phyloP scores from a whole-genome alignment of 2,888 invertebrate species.

The Megalurothrips usitatus region DNA sequence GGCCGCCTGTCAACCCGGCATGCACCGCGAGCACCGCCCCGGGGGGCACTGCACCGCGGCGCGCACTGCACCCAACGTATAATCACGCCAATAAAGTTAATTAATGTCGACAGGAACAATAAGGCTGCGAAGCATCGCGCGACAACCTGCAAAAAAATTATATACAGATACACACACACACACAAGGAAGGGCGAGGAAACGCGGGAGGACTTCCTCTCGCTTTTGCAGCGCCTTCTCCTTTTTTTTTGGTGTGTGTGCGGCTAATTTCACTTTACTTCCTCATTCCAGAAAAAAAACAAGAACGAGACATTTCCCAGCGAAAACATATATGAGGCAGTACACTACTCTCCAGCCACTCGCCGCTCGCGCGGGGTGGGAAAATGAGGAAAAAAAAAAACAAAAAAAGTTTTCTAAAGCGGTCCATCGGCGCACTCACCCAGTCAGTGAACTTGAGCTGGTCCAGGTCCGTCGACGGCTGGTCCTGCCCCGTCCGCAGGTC shows the following conservation, averaged over 20 bases:
- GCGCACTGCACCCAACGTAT: not conserved
- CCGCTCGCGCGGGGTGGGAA: not conserved
- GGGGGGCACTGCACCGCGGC: not conserved
- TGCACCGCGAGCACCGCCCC: not conserved
- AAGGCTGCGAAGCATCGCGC: not conserved
- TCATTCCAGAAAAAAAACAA: not conserved
- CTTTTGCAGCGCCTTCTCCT: too few relatives aligned
- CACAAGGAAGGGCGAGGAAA: too few relatives aligned
- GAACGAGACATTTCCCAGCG: not conserved
- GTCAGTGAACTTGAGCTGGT: slow-evolving; percentile 80
- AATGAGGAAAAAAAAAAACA: not conserved
- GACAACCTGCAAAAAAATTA: too few relatives aligned
- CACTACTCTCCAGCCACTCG: not conserved
- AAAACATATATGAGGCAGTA: slow-evolving; percentile 10
- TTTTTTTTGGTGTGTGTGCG: not conserved
- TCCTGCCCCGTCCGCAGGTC: slow-evolving; percentile 60
- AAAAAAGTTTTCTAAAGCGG: not conserved
- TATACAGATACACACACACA: too few relatives aligned
- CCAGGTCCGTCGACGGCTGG: slow-evolving; percentile 63
- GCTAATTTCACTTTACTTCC: not conserved
- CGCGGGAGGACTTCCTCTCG: not conserved
- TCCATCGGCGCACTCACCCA: slow-evolving; percentile 68
- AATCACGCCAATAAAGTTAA: not conserved
- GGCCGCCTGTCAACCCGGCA: not conserved
- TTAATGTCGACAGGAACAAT: not conserved